These are phyloP conservation scores for Lymantria monacha DNA, from an alignment of 2,888 invertebrate genomes.

Conservation along the genomic window DNA sequence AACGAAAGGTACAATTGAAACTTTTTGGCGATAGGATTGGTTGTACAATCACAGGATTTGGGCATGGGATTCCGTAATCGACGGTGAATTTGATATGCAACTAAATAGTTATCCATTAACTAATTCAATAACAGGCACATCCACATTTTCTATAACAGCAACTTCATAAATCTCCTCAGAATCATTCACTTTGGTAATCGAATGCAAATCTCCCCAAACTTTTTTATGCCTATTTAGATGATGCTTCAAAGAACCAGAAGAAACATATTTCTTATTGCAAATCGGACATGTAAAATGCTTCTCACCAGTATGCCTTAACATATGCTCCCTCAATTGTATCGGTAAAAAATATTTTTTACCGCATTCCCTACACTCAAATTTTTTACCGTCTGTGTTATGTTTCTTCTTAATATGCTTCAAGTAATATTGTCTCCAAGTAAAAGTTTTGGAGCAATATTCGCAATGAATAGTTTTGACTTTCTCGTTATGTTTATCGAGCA, in stretches of 20 bases:
- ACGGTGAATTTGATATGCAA: too few species aligned
- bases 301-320: neutral
- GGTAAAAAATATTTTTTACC: neutral
- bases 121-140: too few species aligned
- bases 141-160: too few species aligned
- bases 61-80: too few species aligned
- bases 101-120: too few species aligned
- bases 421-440: constrained; percentile 66
- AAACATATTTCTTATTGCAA: constrained; percentile 29
- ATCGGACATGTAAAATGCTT: constrained; percentile 15
- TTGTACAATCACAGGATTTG: too few species aligned
- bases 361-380: neutral
- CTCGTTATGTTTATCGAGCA: constrained; percentile 43
- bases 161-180: too few species aligned
- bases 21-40: too few species aligned
- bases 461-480: constrained; percentile 47
- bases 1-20: too few species aligned
- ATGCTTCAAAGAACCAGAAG: constrained; percentile 27
- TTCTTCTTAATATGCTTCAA: constrained; percentile 56
- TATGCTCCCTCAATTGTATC: neutral
- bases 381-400: constrained; percentile 37
- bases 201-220: neutral
- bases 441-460: constrained; percentile 60
- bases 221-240: constrained; percentile 32
- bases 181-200: too few species aligned